phyloP scores from a whole-genome alignment of 2,113 vertebrate genomes.

The Morone saxatilis region DNA sequence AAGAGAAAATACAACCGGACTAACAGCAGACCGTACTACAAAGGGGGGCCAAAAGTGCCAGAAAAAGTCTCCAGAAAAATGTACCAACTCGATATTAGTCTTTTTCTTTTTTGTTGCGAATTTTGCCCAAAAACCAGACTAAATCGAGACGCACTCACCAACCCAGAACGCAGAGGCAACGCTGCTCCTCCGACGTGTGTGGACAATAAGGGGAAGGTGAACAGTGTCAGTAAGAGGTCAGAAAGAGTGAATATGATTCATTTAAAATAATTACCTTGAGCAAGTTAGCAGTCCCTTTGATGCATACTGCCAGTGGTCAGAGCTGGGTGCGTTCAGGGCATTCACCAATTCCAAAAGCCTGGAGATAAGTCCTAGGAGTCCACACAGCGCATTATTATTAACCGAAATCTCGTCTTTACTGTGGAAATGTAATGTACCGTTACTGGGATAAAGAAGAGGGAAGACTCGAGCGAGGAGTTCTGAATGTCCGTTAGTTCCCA shows the following conservation, averaged over 20 bases:
- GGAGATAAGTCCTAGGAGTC: constrained; percentile 62
- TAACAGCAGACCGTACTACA: background rate
- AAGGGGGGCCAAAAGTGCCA: rapidly evolving
- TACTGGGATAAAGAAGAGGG: background rate
- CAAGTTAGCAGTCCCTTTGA: constrained; percentile 70
- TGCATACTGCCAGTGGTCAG: constrained; percentile 51
- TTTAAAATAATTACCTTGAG: constrained; percentile 76
- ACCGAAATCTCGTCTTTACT: background rate
- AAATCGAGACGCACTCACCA: background rate
- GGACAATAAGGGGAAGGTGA: constrained; percentile 14
- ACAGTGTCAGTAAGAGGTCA: background rate
- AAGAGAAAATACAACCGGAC: background rate
- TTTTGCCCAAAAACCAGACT: background rate
- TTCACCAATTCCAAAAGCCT: constrained; percentile 72
- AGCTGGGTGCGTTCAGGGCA: constrained; percentile 53
- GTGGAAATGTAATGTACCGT: background rate
- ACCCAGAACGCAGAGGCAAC: background rate
- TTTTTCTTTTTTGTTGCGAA: background rate
- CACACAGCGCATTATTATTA: constrained; percentile 27
- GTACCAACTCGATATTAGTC: background rate
- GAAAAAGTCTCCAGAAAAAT: background rate
- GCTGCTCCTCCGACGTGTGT: background rate
- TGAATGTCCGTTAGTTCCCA: constrained; percentile 53
- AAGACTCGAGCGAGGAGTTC: constrained; percentile 44
- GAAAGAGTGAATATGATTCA: background rate